Conservation (phyloP, 2,113 vertebrate species). For the Hiodon alosoides region DNA sequence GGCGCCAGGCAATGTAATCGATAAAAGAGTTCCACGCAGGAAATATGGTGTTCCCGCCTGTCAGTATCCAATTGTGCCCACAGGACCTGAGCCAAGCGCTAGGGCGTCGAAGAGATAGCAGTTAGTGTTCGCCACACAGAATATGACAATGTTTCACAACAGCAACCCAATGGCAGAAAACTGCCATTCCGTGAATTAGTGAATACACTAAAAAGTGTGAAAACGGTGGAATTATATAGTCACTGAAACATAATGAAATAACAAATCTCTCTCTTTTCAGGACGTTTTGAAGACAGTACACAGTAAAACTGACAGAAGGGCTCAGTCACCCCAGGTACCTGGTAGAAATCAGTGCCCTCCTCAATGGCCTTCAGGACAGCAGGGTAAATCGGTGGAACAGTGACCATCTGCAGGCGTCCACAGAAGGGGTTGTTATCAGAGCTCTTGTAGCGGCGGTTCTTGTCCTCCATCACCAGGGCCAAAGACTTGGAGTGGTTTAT, state of each 20-base stretch:
- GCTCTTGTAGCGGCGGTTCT: conserved; percentile 75
- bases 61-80: conserved; percentile 90
- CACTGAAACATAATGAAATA: no score
- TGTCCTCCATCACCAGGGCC: conserved; percentile 87
- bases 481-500: conserved; percentile 93
- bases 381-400: conserved; percentile 80
- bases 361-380: conserved; percentile 70
- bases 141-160: neutral
- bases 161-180: neutral
- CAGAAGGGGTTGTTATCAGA: conserved; percentile 74
- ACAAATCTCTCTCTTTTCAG: no score
- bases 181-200: no score
- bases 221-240: no score
- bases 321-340: conserved; percentile 55
- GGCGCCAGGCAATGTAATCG: conserved; percentile 91
- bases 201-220: no score
- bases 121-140: neutral
- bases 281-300: no score
- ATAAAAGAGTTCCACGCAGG: conserved; percentile 91
- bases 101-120: neutral
- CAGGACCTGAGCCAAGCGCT: conserved; percentile 83
- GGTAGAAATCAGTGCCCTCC: conserved; percentile 86
- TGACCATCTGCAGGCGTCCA: conserved; percentile 90
- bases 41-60: conserved; percentile 79
- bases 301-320: no score